Evolutionary conservation across 2,113 vertebrate genomes (phyloP).

Genomic region (Toxostoma redivivum): DNA sequence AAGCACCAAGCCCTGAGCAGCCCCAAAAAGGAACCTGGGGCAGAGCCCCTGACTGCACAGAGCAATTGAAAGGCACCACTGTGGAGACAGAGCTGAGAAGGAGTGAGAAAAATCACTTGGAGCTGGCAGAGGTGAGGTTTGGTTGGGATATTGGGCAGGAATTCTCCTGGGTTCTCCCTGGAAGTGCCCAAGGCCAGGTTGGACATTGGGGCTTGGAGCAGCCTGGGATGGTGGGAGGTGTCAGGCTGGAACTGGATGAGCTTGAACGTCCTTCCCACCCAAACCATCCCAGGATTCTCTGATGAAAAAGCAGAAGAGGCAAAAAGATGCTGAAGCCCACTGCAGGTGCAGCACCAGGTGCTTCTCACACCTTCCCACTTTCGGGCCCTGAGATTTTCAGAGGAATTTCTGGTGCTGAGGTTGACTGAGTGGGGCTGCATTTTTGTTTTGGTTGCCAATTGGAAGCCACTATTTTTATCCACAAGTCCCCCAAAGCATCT

Average conservation of each 20-base stretch:
- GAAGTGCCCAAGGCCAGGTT: fast-evolving
- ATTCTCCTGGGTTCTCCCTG: not conserved
- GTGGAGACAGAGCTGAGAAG: fast-evolving
- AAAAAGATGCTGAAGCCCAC: not conserved
- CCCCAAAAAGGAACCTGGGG: not conserved
- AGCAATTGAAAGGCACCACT: not conserved
- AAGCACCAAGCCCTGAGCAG: not conserved
- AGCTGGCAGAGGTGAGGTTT: not conserved
- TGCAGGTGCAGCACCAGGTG: not conserved
- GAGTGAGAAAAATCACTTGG: not conserved
- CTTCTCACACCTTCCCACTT: not conserved
- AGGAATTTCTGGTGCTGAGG: not conserved
- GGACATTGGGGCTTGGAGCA: fast-evolving
- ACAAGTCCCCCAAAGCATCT: constrained; percentile 54
- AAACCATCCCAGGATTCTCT: fast-evolving
- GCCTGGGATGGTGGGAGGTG: fast-evolving
- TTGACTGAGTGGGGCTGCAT: not conserved
- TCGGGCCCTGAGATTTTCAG: not conserved
- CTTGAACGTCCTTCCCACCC: not conserved
- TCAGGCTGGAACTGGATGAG: not conserved
- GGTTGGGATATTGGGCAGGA: not conserved
- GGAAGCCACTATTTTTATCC: constrained; percentile 49
- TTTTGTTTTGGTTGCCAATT: constrained; percentile 42
- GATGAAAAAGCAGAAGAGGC: not conserved
- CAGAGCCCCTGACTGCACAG: not conserved